Percentiles rank a stretch among this genome's conserved stretches.
These are phyloP conservation scores for Drosophila quinaria DNA, from an alignment of 2,888 invertebrate genomes.

Conservation along the genomic window DNA sequence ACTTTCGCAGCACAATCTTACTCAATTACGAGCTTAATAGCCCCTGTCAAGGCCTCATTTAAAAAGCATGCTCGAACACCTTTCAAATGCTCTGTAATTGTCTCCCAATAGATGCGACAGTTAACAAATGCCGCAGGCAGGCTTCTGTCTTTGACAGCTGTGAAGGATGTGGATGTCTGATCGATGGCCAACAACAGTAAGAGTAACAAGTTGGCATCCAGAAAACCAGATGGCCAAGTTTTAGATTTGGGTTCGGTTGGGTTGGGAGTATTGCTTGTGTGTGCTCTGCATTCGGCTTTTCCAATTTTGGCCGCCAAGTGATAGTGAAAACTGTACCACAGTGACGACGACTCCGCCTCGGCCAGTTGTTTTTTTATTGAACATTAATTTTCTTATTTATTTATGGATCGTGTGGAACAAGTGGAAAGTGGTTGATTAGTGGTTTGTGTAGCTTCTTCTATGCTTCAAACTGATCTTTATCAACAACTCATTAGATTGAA, in stretches of 20 bases:
- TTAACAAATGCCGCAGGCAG: constrained; percentile 36
- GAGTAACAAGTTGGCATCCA: constrained; percentile 22
- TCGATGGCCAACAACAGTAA: constrained; percentile 6
- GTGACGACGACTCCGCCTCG: constrained; percentile 23
- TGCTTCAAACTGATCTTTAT: constrained; percentile 12
- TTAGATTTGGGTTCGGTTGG: constrained; percentile 2
- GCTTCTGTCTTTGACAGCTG: constrained; percentile 19
- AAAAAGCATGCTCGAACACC: constrained; percentile 61
- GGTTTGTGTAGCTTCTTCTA: constrained; percentile 28
- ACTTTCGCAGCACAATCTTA: constrained; percentile 41
- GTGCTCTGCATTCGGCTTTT: constrained; percentile 65
- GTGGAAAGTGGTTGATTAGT: constrained; percentile 64
- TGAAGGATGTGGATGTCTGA: constrained; percentile 38
- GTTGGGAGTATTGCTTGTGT: constrained; percentile 9
- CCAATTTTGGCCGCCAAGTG: constrained; percentile 48
- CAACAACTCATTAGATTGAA: constrained; percentile 17
- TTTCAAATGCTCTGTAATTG: constrained; percentile 67
- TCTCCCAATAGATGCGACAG: constrained; percentile 50
- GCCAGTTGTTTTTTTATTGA: constrained; percentile 63
- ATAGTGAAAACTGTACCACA: constrained; percentile 73
- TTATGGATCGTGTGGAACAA: constrained; percentile 58
- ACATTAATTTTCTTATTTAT: constrained; percentile 69
- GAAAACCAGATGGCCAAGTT: constrained; percentile 49
- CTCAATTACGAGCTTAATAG: constrained; percentile 36
- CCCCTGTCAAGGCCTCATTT: constrained; percentile 24